These are phyloP conservation scores for Danionella cerebrum DNA, from an alignment of 2,113 vertebrate genomes.

Conservation along the genomic window DNA sequence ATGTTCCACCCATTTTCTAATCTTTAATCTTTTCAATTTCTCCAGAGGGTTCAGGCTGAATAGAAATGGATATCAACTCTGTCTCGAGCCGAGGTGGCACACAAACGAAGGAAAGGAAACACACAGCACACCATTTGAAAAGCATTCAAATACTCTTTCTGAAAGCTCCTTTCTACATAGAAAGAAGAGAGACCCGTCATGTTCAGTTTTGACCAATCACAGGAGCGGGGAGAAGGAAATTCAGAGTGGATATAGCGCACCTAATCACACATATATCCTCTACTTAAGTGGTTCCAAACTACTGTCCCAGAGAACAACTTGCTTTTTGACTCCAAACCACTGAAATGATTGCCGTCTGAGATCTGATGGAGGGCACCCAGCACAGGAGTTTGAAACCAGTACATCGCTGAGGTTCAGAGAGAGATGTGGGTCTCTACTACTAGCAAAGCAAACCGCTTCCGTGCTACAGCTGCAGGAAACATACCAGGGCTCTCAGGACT, in stretches of 20 bases:
- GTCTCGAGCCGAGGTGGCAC: neutral
- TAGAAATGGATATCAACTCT: neutral
- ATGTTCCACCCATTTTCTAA: neutral
- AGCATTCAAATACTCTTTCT: slow-evolving; percentile 9
- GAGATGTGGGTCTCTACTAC: slow-evolving; percentile 11
- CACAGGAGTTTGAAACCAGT: slow-evolving; percentile 2
- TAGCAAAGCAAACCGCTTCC: slow-evolving; percentile 50
- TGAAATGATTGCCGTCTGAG: no score
- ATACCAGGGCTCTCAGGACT: slow-evolving; percentile 65
- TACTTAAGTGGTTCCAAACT: slow-evolving; percentile 35
- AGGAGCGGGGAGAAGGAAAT: slow-evolving; percentile 12
- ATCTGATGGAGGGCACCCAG: neutral
- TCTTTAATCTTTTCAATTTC: neutral
- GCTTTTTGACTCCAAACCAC: neutral
- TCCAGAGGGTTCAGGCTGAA: neutral
- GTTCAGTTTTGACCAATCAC: neutral
- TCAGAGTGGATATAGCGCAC: neutral
- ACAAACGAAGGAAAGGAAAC: neutral
- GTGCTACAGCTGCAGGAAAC: slow-evolving; percentile 41
- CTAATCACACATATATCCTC: slow-evolving; percentile 21
- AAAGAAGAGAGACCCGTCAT: neutral
- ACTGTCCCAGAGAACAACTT: neutral
- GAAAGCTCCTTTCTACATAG: neutral
- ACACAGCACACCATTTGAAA: slow-evolving; percentile 36
- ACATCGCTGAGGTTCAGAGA: slow-evolving; percentile 28